Evolutionary conservation across 2,113 vertebrate genomes (phyloP).

Genomic region (Silurus meridionalis): DNA sequence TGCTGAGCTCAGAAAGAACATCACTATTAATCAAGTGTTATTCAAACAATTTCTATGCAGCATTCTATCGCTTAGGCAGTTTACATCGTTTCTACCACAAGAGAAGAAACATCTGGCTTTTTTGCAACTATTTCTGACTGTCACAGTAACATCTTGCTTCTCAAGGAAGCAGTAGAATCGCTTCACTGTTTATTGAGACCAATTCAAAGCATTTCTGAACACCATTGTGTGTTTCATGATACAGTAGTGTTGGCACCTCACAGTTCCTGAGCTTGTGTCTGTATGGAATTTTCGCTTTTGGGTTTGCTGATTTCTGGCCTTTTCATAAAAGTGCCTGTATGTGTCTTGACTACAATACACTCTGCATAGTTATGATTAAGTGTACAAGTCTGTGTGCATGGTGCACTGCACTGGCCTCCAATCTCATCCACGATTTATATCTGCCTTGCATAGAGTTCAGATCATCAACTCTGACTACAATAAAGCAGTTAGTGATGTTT

Average conservation of each 20-base stretch:
- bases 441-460: neutral
- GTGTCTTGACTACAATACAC: neutral
- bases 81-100: neutral
- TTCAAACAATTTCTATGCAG: conserved; percentile 2
- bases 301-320: neutral
- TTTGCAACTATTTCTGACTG: neutral
- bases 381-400: neutral
- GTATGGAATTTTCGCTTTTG: neutral
- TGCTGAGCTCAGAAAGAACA: conserved; percentile 22
- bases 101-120: neutral
- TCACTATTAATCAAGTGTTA: conserved; percentile 35
- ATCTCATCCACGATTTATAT: neutral
- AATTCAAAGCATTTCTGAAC: neutral
- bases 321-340: neutral
- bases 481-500: neutral
- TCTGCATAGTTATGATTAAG: neutral
- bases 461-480: neutral
- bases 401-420: neutral
- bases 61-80: conserved; percentile 43
- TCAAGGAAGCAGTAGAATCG: neutral
- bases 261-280: neutral
- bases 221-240: neutral
- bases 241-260: neutral
- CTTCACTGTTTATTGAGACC: neutral
- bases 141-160: neutral